These are phyloP conservation scores for Rhizoglyphus robini DNA, from an alignment of 1,140 invertebrate genomes.

Conservation along the genomic window DNA sequence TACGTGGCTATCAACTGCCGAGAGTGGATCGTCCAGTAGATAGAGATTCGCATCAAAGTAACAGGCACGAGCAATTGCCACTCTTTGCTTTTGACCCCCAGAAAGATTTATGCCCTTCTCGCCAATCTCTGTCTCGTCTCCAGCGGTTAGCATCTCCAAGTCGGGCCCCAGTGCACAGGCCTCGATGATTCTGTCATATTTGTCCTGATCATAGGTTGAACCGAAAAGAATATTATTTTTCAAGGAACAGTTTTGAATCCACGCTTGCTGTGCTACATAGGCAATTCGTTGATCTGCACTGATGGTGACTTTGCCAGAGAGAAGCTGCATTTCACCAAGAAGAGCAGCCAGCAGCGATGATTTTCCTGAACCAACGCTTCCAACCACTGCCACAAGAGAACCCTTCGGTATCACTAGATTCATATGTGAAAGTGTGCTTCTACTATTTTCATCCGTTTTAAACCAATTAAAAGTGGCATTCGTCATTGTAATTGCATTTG, in stretches of 20 bases:
- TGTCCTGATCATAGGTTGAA: conserved; percentile 27
- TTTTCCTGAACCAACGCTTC: conserved; percentile 76
- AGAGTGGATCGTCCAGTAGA: conserved; percentile 30
- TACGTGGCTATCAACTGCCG: conserved; percentile 72
- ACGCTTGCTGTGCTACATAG: too few relatives aligned
- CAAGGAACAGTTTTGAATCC: too few relatives aligned
- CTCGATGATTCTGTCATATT: conserved; percentile 34
- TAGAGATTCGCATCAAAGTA: too few relatives aligned
- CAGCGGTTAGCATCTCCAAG: conserved; percentile 32
- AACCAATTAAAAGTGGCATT: conserved; percentile 28
- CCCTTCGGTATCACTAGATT: conserved; percentile 51
- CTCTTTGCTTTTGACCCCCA: too few relatives aligned
- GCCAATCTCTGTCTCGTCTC: conserved; percentile 39
- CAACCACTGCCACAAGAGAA: conserved; percentile 66
- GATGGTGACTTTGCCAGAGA: conserved; percentile 60
- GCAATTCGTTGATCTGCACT: conserved; percentile 25
- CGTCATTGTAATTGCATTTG: conserved; percentile 22
- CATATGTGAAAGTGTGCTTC: conserved; percentile 42
- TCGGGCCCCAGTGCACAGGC: conserved; percentile 32
- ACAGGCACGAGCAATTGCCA: too few relatives aligned
- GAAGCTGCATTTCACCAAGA: conserved; percentile 74
- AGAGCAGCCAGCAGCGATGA: conserved; percentile 70
- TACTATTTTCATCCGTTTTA: too few relatives aligned
- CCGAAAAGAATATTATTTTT: too few relatives aligned
- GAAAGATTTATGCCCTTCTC: conserved; percentile 75